Evolutionary conservation across 2,797 vertebrate species (phyloP).

Genomic region (Hemibagrus guttatus): DNA sequence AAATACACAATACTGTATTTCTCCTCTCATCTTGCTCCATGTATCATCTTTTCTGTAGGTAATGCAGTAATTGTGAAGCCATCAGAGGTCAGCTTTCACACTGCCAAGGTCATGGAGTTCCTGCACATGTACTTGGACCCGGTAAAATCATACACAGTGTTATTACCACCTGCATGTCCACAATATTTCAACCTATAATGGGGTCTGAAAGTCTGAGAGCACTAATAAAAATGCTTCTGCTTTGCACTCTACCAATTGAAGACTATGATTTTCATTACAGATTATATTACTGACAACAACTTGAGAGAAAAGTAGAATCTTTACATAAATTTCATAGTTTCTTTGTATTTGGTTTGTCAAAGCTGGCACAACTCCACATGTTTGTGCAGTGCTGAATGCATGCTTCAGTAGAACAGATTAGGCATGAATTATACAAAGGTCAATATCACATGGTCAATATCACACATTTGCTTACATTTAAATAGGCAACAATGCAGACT

Average conservation of each 20-base stretch:
- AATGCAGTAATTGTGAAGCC: constrained; percentile 63
- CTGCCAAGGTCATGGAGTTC: constrained; percentile 60
- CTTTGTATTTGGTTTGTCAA: background rate
- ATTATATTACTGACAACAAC: background rate
- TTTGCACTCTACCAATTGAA: background rate
- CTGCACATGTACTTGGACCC: constrained; percentile 56
- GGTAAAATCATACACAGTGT: constrained; percentile 39
- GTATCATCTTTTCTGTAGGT: constrained; percentile 43
- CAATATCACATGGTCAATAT: background rate
- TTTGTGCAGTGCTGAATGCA: background rate
- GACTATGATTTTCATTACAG: background rate
- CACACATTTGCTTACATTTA: background rate
- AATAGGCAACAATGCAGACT: background rate
- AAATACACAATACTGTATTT: background rate
- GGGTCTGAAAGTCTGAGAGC: background rate
- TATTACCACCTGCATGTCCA: too few relatives aligned
- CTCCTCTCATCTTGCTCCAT: background rate
- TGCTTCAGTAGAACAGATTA: background rate
- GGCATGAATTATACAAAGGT: background rate
- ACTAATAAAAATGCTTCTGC: background rate
- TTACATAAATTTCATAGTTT: background rate
- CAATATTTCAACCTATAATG: background rate
- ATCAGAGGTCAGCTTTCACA: constrained; percentile 59
- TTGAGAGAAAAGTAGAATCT: background rate
- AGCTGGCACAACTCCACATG: too few relatives aligned